Percentiles rank a stretch among this genome's conserved stretches.
Evolutionary conservation across 2,797 vertebrate genomes (phyloP).

Genomic region (Lemur catta): DNA sequence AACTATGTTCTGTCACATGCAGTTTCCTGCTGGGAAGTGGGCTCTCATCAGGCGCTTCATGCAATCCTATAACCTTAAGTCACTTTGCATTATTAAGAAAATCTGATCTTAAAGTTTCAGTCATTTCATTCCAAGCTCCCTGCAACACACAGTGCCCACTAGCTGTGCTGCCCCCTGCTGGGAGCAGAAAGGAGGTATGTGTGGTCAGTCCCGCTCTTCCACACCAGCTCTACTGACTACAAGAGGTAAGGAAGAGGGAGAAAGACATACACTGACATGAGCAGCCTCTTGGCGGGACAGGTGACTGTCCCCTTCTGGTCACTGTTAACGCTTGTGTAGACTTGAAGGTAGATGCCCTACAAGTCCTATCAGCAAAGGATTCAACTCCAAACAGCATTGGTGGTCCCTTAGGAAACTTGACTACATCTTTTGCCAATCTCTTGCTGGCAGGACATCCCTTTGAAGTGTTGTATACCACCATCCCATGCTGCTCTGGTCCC

Average conservation of each 20-base stretch:
- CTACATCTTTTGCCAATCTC: background rate
- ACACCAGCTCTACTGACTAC: background rate
- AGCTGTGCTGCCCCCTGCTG: background rate
- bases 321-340: background rate
- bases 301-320: background rate
- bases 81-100: background rate
- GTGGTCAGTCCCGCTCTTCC: background rate
- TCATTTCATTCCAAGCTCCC: background rate
- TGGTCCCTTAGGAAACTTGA: background rate
- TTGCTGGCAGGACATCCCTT: background rate
- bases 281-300: background rate
- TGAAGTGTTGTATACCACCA: too few species aligned
- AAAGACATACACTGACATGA: background rate
- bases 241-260: background rate
- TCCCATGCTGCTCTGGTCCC: background rate
- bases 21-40: background rate
- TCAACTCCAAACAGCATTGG: background rate
- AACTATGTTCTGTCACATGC: background rate
- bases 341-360: background rate
- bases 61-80: background rate
- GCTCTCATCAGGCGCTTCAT: background rate
- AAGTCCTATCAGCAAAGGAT: background rate
- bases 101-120: background rate
- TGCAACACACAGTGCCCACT: rapidly evolving
- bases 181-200: background rate